phyloP scores from a whole-genome alignment of 2,797 vertebrate genomes.

The Tokudaia tokunoshimensis region DNA sequence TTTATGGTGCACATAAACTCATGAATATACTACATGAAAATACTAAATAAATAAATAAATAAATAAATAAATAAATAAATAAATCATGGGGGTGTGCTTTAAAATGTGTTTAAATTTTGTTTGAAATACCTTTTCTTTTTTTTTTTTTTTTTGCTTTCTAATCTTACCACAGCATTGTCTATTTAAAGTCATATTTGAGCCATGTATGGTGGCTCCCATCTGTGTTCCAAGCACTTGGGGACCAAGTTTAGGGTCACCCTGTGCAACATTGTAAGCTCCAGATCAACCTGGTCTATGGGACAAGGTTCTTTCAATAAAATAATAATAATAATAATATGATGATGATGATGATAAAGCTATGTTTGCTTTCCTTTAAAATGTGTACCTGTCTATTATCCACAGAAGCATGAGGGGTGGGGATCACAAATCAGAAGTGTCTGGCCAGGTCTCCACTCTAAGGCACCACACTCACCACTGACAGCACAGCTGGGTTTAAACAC shows the following conservation, averaged over 20 bases:
- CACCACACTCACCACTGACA: constrained; percentile 19
- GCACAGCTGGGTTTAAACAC: constrained; percentile 60
- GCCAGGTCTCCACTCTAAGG: background rate
- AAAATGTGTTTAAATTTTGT: background rate
- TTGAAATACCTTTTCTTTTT: background rate
- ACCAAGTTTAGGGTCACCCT: background rate
- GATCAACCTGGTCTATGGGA: background rate
- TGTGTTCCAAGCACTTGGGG: background rate
- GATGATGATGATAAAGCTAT: background rate
- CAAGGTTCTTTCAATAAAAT: background rate
- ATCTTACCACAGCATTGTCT: background rate
- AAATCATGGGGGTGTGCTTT: background rate
- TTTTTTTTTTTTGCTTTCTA: background rate
- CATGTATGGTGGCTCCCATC: background rate
- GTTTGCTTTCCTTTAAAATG: background rate
- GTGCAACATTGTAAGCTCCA: background rate
- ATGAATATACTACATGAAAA: background rate
- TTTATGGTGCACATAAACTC: background rate
- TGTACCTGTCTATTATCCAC: background rate
- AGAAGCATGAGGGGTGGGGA: background rate
- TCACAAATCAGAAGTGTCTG: background rate
- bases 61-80: background rate
- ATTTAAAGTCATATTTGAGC: background rate
- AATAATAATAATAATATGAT: background rate
- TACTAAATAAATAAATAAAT: background rate